Evolutionary conservation across 2,113 vertebrate genomes (phyloP).

Genomic region (Pseudorhombus dupliciocellatus): DNA sequence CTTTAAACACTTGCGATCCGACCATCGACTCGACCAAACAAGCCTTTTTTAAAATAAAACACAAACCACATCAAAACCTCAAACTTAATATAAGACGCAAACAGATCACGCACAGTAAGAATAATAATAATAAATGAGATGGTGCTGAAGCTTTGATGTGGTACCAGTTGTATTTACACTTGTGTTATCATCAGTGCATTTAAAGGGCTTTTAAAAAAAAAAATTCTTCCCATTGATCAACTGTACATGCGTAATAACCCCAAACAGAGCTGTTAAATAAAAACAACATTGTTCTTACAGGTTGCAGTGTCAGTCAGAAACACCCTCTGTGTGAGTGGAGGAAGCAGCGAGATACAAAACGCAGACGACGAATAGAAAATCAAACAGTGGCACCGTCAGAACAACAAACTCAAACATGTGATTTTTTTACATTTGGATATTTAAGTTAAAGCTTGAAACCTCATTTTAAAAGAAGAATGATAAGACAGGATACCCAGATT

Average conservation of each 20-base stretch:
- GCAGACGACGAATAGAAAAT: conserved; percentile 35
- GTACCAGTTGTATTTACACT: conserved; percentile 20
- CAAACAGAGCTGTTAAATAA: conserved; percentile 24
- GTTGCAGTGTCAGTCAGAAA: conserved; percentile 11
- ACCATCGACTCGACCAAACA: conserved; percentile 48
- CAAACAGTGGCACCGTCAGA: conserved; percentile 58
- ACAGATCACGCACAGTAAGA: conserved; percentile 3
- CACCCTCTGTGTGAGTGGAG: not conserved
- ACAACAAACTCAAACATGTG: conserved; percentile 5
- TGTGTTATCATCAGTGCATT: conserved; percentile 61
- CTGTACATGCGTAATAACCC: conserved; percentile 51
- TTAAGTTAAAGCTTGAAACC: too few relatives aligned
- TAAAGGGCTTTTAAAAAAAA: conserved; percentile 63
- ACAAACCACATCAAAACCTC: conserved; percentile 25
- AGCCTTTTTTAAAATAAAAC: conserved; percentile 21
- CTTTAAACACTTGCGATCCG: conserved; percentile 57
- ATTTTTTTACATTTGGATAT: conserved; percentile 35
- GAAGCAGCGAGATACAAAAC: conserved; percentile 34
- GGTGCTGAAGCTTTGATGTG: not conserved
- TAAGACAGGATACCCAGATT: conserved; percentile 25
- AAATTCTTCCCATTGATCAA: not conserved
- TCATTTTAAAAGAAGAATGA: too few relatives aligned
- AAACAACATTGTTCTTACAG: conserved; percentile 24
- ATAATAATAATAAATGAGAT: conserved; percentile 4
- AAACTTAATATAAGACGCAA: conserved; percentile 27